A percentile compares a stretch with the other conserved stretches of the same genome.
These are phyloP conservation scores for Macrobrachium rosenbergii DNA, from an alignment of 1,140 invertebrate genomes.

Conservation along the genomic window DNA sequence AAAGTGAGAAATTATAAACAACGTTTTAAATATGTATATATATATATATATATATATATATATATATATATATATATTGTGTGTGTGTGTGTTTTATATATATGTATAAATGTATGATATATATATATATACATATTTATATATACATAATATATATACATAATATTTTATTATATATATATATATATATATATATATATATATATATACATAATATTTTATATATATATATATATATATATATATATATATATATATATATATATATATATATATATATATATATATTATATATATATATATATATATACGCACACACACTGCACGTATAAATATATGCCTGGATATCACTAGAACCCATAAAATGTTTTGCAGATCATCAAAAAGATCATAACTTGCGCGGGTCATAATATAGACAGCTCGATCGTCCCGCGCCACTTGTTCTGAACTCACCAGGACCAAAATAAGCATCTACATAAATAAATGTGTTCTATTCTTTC, in stretches of 20 bases:
- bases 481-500: too few relatives aligned
- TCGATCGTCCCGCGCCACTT: too few relatives aligned
- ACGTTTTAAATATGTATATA: too few relatives aligned
- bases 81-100: too few relatives aligned
- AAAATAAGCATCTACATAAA: too few relatives aligned
- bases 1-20: too few relatives aligned
- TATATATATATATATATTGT: too few relatives aligned
- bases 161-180: constrained; percentile 14
- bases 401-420: neutral
- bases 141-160: neutral
- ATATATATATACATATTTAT: too few relatives aligned
- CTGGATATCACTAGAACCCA: neutral
- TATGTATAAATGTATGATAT: too few relatives aligned
- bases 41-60: too few relatives aligned
- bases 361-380: neutral
- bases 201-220: neutral
- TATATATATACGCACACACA: neutral
- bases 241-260: neutral
- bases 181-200: neutral
- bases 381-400: neutral
- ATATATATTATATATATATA: constrained; percentile 1
- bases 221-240: neutral
- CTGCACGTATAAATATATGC: neutral
- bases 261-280: neutral
- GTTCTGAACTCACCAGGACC: too few relatives aligned